Percentiles rank a stretch among this genome's conserved stretches.
Conservation (phyloP, 2,113 vertebrate species). For the Nansenia antarctica region DNA sequence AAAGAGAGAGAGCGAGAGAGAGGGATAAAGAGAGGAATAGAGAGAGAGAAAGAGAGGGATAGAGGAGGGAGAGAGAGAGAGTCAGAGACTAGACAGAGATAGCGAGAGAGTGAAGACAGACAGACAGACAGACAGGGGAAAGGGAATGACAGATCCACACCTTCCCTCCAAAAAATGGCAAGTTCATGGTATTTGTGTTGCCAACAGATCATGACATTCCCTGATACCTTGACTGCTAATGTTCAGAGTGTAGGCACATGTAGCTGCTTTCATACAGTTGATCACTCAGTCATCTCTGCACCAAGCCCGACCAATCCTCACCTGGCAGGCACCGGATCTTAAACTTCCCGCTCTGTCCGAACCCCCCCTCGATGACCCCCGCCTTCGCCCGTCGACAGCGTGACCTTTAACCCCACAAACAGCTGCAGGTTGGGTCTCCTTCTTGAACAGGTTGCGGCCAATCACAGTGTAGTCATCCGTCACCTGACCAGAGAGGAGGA, state of each 20-base stretch:
- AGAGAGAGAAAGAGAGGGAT: no score
- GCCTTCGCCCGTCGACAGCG: constrained; percentile 88
- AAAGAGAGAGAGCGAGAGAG: no score
- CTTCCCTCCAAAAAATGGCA: no score
- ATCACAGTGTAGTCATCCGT: constrained; percentile 92
- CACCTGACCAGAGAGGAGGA: constrained; percentile 79
- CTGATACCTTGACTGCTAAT: no score
- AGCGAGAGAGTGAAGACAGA: no score
- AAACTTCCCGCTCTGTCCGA: constrained; percentile 96
- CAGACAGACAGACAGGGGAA: neutral
- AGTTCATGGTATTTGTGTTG: no score
- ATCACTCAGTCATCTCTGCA: neutral
- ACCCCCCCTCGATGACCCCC: constrained; percentile 89
- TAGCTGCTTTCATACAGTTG: no score
- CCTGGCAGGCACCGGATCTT: constrained; percentile 90
- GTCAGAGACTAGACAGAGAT: no score
- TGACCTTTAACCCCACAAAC: constrained; percentile 92
- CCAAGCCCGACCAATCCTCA: constrained; percentile 57
- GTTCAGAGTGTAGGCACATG: no score
- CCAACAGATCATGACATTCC: no score
- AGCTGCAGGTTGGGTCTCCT: constrained; percentile 98
- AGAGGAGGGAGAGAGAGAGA: neutral
- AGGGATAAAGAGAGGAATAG: no score
- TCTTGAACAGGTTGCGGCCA: constrained; percentile 94
- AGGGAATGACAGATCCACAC: no score